These are phyloP conservation scores for Diadegma fenestrale DNA, from an alignment of 2,888 invertebrate genomes.

Conservation along the genomic window DNA sequence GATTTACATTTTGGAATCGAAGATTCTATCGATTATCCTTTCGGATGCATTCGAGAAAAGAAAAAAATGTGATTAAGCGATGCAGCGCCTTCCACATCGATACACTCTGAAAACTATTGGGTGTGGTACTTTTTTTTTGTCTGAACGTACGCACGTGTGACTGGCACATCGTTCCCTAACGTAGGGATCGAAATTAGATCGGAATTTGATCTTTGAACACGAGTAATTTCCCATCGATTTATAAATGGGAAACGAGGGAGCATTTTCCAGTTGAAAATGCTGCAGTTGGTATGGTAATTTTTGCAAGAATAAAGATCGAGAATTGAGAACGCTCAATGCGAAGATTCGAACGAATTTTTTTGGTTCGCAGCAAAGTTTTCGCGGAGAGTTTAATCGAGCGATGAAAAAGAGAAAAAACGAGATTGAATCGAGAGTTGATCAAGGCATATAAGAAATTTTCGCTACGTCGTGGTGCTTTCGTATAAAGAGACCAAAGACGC, in stretches of 20 bases:
- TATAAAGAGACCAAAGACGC: conserved; percentile 57
- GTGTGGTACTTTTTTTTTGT: background rate
- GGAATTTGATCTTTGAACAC: background rate
- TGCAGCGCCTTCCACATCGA: background rate
- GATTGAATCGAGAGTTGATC: conserved; percentile 31
- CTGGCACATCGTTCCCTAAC: background rate
- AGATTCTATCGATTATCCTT: conserved; percentile 25
- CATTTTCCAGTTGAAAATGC: background rate
- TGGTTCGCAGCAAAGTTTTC: conserved; percentile 14
- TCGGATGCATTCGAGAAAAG: background rate
- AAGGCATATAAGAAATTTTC: conserved; percentile 32
- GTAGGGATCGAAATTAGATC: background rate
- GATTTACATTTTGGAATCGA: background rate
- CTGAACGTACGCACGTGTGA: background rate
- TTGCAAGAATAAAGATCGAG: background rate
- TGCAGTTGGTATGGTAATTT: background rate
- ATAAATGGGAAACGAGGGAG: background rate
- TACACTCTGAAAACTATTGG: background rate
- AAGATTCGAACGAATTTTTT: background rate
- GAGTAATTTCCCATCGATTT: background rate
- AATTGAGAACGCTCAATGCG: background rate
- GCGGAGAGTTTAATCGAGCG: conserved; percentile 20
- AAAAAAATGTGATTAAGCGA: conserved; percentile 1
- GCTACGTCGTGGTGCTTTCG: conserved; percentile 47
- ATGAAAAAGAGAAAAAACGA: conserved; percentile 36